Conservation (phyloP, 2,113 vertebrate species). For the Cisticola juncidis region DNA sequence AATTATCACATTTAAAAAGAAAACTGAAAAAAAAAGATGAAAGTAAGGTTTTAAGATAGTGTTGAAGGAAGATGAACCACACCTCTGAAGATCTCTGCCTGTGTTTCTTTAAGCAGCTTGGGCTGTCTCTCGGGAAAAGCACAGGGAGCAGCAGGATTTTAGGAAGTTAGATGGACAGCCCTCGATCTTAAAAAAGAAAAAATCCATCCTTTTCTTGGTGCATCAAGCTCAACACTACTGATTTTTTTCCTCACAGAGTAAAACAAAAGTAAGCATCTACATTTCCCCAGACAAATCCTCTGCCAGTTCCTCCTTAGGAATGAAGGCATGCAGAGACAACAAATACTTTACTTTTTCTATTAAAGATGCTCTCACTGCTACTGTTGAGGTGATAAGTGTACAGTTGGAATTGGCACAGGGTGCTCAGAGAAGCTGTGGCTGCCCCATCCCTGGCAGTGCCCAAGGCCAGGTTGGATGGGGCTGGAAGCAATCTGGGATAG, state of each 20-base stretch:
- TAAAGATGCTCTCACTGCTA: not conserved
- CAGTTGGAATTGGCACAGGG: not conserved
- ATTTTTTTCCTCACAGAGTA: not conserved
- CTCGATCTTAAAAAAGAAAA: not conserved
- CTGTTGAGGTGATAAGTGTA: not conserved
- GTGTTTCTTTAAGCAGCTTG: not conserved
- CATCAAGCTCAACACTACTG: rapidly evolving
- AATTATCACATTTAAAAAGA: not conserved
- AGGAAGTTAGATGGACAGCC: not conserved
- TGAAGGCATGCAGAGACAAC: not conserved
- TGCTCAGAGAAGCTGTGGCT: not conserved
- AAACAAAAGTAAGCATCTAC: not conserved
- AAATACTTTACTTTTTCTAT: not conserved
- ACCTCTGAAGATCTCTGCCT: not conserved
- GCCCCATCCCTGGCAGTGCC: not conserved
- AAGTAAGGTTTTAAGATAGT: not conserved
- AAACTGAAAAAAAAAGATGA: not conserved
- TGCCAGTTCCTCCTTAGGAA: not conserved
- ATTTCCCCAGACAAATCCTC: not conserved
- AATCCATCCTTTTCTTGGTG: not conserved
- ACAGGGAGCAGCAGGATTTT: not conserved
- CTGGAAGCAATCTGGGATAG: rapidly evolving
- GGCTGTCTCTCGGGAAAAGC: not conserved
- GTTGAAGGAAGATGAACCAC: not conserved
- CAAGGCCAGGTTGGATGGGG: rapidly evolving